These are phyloP conservation scores for Oikopleura dioica DNA, from an alignment of 23 tunicate species.

Conservation along the genomic window DNA sequence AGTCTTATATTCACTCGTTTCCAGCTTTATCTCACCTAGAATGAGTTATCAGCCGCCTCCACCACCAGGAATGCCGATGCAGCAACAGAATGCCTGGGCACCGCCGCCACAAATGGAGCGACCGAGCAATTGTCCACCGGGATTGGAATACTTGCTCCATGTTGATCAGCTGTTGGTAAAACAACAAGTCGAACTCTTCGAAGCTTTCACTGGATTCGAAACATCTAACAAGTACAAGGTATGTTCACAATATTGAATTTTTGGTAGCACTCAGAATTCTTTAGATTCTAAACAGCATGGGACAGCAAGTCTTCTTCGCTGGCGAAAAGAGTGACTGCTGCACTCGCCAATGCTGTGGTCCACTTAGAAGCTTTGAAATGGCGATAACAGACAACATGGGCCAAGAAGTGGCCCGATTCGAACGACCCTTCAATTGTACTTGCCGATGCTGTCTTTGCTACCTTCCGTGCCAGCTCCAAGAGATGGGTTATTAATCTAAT, in stretches of 20 bases:
- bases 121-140: constrained; percentile 34
- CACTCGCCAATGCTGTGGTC: constrained; percentile 58
- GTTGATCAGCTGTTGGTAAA: constrained; percentile 71
- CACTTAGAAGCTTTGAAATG: constrained; percentile 30
- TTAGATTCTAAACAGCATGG: constrained; percentile 12
- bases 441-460: constrained; percentile 33
- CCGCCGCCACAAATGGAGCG: background rate
- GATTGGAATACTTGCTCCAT: constrained; percentile 70
- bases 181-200: constrained; percentile 88
- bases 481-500: too few relatives aligned
- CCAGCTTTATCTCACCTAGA: too few relatives aligned
- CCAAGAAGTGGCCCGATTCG: constrained; percentile 20
- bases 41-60: too few relatives aligned
- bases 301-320: constrained; percentile 12
- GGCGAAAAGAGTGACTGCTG: constrained; percentile 18
- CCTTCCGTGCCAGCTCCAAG: constrained; percentile 26
- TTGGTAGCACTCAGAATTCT: background rate
- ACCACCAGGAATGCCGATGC: background rate
- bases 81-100: background rate
- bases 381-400: constrained; percentile 17
- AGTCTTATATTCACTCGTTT: too few relatives aligned
- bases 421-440: constrained; percentile 36
- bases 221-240: constrained; percentile 8
- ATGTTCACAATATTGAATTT: background rate
- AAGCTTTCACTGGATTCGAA: constrained; percentile 22